Evolutionary conservation across 2,888 invertebrate genomes (phyloP).

Genomic region (Ectemnius cavifrons): DNA sequence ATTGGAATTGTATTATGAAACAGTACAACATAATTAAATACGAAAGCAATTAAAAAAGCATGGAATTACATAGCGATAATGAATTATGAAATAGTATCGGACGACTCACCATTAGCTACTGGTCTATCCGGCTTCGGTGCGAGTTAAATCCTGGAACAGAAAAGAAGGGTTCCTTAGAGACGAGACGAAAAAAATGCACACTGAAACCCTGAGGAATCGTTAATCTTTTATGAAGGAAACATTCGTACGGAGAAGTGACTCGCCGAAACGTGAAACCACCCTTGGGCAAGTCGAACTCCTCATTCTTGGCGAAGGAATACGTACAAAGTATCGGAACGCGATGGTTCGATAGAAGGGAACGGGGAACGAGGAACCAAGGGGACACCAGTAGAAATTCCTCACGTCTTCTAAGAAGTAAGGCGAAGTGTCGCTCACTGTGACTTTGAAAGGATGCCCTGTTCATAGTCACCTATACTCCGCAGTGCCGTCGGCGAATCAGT

Average conservation of each 20-base stretch:
- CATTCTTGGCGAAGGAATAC: constrained; percentile 44
- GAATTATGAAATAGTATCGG: neutral
- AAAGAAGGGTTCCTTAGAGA: constrained; percentile 30
- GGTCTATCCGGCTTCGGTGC: constrained; percentile 15
- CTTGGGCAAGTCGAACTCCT: constrained; percentile 38
- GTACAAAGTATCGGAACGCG: constrained; percentile 38
- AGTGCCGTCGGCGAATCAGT: too few relatives aligned
- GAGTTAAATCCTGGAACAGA: constrained; percentile 39
- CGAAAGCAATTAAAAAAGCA: too few relatives aligned
- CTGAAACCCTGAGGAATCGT: constrained; percentile 55
- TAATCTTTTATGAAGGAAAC: constrained; percentile 71
- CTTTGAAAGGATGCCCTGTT: too few relatives aligned
- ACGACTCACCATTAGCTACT: constrained; percentile 32
- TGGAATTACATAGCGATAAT: too few relatives aligned
- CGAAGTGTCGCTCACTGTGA: too few relatives aligned
- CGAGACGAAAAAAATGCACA: constrained; percentile 16
- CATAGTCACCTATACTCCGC: too few relatives aligned
- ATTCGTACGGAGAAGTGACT: constrained; percentile 61
- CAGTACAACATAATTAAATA: too few relatives aligned
- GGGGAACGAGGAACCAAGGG: neutral
- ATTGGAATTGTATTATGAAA: too few relatives aligned
- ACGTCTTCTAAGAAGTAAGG: too few relatives aligned
- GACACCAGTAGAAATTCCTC: too few relatives aligned
- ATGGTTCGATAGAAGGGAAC: neutral
- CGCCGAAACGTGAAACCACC: constrained; percentile 61